phyloP scores from a whole-genome alignment of 1,140 invertebrate species.

The Ceratosolen solmsi region DNA sequence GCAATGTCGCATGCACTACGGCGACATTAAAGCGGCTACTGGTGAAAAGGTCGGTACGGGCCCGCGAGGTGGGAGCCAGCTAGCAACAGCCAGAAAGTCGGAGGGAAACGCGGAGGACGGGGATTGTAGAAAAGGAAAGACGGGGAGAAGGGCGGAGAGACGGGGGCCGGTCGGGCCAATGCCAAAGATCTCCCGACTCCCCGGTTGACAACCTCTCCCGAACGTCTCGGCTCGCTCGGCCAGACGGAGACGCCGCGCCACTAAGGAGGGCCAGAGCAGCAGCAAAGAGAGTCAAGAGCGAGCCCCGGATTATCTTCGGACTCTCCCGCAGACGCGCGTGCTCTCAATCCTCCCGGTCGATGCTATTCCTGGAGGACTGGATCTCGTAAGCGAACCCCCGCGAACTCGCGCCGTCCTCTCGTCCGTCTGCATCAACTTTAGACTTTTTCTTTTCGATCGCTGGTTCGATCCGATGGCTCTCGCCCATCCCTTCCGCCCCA shows the following conservation, averaged over 20 bases:
- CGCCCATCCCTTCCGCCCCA: neutral
- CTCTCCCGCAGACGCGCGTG: slow-evolving; percentile 41
- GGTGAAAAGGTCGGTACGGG: no score
- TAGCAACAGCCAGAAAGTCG: neutral
- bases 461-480: neutral
- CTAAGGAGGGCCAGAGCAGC: neutral
- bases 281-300: slow-evolving; percentile 50
- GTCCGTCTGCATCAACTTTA: slow-evolving; percentile 24
- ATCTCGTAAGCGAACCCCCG: slow-evolving; percentile 59
- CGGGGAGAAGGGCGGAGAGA: slow-evolving; percentile 19
- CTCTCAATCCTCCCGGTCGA: slow-evolving; percentile 51
- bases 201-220: slow-evolving; percentile 60
- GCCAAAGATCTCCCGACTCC: slow-evolving; percentile 57
- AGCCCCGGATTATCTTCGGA: slow-evolving; percentile 47
- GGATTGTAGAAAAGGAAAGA: slow-evolving; percentile 30
- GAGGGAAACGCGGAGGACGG: neutral
- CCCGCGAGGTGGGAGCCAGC: neutral
- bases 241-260: slow-evolving; percentile 6
- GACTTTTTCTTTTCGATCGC: slow-evolving; percentile 3
- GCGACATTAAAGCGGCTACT: neutral
- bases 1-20: neutral
- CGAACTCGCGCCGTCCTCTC: slow-evolving; percentile 52
- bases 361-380: slow-evolving; percentile 60
- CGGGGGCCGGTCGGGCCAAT: slow-evolving; percentile 54
- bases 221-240: neutral